Conservation (phyloP, 2,797 vertebrate species). For the Prionace glauca region DNA sequence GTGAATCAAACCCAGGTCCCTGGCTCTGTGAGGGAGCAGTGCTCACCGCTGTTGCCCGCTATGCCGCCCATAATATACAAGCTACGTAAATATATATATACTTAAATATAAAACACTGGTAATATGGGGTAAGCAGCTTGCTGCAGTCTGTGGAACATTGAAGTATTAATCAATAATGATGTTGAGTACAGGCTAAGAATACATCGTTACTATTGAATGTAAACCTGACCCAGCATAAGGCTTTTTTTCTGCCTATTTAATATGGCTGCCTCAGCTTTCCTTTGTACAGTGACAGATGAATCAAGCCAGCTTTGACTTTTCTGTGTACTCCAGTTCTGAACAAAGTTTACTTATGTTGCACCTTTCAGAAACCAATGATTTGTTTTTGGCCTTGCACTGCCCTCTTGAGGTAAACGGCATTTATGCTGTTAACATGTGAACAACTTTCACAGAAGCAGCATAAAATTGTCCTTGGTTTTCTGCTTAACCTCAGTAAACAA, state of each 20-base stretch:
- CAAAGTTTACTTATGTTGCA: slow-evolving; percentile 49
- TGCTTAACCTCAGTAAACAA: slow-evolving; percentile 48
- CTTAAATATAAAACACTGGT: not conserved
- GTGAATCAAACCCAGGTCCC: too few relatives aligned
- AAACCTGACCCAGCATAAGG: slow-evolving; percentile 46
- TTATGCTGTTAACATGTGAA: slow-evolving; percentile 39
- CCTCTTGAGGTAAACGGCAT: slow-evolving; percentile 56
- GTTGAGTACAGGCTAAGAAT: slow-evolving; percentile 51
- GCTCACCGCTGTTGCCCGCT: too few relatives aligned
- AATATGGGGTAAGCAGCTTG: not conserved
- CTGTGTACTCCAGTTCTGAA: slow-evolving; percentile 44
- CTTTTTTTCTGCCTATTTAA: slow-evolving; percentile 46
- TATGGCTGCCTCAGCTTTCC: slow-evolving; percentile 50
- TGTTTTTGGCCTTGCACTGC: slow-evolving; percentile 52
- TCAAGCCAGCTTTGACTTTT: slow-evolving; percentile 46
- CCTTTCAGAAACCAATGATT: slow-evolving; percentile 35
- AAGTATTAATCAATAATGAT: slow-evolving; percentile 50
- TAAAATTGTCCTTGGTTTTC: slow-evolving; percentile 53
- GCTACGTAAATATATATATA: not conserved
- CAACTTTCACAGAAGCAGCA: slow-evolving; percentile 45
- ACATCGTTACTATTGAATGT: slow-evolving; percentile 49
- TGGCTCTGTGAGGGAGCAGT: too few relatives aligned
- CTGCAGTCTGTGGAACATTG: slow-evolving; percentile 41
- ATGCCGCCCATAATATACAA: not conserved
- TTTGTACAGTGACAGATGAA: slow-evolving; percentile 48